Conservation (phyloP, 2,113 vertebrate genomes). For the Nycticorax nycticorax region DNA sequence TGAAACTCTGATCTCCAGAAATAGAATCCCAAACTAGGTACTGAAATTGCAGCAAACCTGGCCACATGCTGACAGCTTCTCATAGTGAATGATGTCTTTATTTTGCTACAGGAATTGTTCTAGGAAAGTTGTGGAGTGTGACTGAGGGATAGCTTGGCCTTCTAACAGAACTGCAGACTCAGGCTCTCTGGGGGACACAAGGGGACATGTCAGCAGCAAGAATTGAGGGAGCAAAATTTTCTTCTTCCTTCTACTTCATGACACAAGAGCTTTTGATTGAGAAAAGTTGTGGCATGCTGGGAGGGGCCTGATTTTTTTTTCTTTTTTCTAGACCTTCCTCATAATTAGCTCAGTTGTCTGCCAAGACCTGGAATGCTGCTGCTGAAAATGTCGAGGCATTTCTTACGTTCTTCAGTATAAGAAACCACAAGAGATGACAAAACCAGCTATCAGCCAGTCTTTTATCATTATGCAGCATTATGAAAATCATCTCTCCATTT, state of each 20-base stretch:
- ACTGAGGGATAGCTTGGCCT: background rate
- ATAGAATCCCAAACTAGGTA: background rate
- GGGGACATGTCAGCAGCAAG: background rate
- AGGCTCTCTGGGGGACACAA: background rate
- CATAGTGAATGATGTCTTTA: background rate
- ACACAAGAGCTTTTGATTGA: background rate
- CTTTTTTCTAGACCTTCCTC: background rate
- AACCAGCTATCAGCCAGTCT: background rate
- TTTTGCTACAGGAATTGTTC: background rate
- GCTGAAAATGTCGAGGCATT: background rate
- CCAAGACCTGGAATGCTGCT: background rate
- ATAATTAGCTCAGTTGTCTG: background rate
- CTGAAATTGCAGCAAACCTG: background rate
- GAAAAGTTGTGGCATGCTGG: background rate
- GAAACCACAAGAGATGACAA: conserved; percentile 22
- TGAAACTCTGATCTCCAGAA: background rate
- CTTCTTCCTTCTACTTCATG: background rate
- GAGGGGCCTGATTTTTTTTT: background rate
- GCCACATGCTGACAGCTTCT: background rate
- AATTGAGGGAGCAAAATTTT: background rate
- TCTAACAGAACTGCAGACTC: background rate
- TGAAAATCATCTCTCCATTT: conserved; percentile 15
- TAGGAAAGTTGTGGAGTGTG: background rate
- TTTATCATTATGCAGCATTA: conserved; percentile 15
- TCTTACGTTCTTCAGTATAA: background rate